Evolutionary conservation across 2,888 invertebrate species (phyloP).

Genomic region (Dromius quadrimaculatus): DNA sequence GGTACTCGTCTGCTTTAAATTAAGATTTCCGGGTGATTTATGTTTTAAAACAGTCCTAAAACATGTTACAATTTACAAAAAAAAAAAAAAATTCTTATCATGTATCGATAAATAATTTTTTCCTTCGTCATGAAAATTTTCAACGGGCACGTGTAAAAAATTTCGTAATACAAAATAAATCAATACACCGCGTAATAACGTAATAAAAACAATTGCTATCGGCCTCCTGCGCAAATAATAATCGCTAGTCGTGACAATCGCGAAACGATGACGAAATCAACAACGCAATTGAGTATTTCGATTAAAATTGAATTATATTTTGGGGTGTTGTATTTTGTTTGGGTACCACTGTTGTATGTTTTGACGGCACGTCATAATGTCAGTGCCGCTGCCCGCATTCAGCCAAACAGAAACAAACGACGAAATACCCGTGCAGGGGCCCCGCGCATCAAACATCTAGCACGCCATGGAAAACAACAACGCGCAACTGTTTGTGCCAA

Average conservation of each 20-base stretch:
- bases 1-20: neutral
- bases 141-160: neutral
- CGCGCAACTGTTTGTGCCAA: neutral
- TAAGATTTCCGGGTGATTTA: neutral
- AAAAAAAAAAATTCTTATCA: too few species aligned
- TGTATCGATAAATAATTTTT: too few species aligned
- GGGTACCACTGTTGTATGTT: slow-evolving; percentile 9
- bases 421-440: neutral
- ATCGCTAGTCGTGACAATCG: slow-evolving; percentile 19
- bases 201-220: slow-evolving; percentile 26
- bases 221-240: slow-evolving; percentile 23
- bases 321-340: neutral
- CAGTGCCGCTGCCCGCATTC: slow-evolving; percentile 16
- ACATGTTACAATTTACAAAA: too few species aligned
- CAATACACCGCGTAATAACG: neutral
- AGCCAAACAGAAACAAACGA: slow-evolving; percentile 33
- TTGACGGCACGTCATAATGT: slow-evolving; percentile 20
- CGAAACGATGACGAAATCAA: slow-evolving; percentile 22
- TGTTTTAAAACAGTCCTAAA: too few species aligned
- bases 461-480: slow-evolving; percentile 3
- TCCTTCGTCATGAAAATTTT: neutral
- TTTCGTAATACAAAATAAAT: slow-evolving; percentile 1
- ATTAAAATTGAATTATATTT: neutral
- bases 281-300: slow-evolving; percentile 1
- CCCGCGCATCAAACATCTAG: neutral